Percentiles rank a stretch among this genome's conserved stretches.
Conservation (phyloP, 1,140 invertebrate species). For the Lepidostoma basale region DNA sequence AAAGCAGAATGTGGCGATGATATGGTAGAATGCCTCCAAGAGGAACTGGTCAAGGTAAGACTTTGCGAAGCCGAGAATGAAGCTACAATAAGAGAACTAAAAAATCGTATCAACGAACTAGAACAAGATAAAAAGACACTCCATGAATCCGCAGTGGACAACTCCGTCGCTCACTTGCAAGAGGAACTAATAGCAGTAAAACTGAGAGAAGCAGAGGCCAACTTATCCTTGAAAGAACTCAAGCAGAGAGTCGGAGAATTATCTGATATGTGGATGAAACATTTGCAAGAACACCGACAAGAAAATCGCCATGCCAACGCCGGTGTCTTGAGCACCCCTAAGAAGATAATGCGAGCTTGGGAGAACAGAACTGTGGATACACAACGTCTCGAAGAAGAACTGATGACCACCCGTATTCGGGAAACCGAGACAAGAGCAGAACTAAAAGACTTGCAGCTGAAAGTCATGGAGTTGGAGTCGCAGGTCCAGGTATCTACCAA, state of each 20-base stretch:
- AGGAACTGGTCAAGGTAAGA: slow-evolving; percentile 85
- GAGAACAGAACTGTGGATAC: slow-evolving; percentile 61
- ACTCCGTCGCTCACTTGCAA: slow-evolving; percentile 88
- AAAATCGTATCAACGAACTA: slow-evolving; percentile 78
- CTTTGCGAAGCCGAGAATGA: slow-evolving; percentile 84
- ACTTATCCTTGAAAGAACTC: slow-evolving; percentile 88
- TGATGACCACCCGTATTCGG: slow-evolving; percentile 84
- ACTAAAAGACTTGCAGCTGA: slow-evolving; percentile 87
- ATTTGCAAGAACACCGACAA: slow-evolving; percentile 50
- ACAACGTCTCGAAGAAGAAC: slow-evolving; percentile 83
- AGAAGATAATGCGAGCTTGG: slow-evolving; percentile 63
- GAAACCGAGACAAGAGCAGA: slow-evolving; percentile 90
- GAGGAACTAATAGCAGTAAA: slow-evolving; percentile 95
- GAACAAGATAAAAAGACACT: slow-evolving; percentile 88
- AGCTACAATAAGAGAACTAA: slow-evolving; percentile 78
- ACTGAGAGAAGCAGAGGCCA: slow-evolving; percentile 89
- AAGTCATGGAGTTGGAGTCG: slow-evolving; percentile 94
- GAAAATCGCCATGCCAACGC: slow-evolving; percentile 50
- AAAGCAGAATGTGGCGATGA: slow-evolving; percentile 69
- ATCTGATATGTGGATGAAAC: slow-evolving; percentile 68
- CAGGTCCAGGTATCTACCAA: slow-evolving; percentile 91
- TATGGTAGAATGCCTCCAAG: slow-evolving; percentile 84
- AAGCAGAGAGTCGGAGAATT: slow-evolving; percentile 83
- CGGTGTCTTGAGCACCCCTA: slow-evolving; percentile 60
- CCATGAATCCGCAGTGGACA: slow-evolving; percentile 81